Conservation (phyloP, 2,888 invertebrate species). For the Ophioninae sp. region DNA sequence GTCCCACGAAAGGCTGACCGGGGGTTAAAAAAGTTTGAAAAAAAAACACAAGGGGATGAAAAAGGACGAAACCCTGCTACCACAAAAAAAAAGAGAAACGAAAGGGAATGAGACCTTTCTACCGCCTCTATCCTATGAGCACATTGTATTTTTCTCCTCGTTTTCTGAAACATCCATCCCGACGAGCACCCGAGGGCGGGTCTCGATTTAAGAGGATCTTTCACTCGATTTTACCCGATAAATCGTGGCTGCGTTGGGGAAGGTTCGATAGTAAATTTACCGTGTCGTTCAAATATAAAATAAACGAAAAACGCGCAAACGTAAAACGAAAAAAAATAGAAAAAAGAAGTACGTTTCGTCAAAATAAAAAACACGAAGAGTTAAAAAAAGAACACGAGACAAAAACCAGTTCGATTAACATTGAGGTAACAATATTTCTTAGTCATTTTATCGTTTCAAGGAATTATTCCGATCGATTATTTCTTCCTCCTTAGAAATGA, state of each 20-base stretch:
- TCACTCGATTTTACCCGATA: slow-evolving; percentile 21
- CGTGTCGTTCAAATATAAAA: too few relatives aligned
- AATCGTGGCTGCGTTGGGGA: slow-evolving; percentile 1
- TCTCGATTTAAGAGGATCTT: slow-evolving; percentile 29
- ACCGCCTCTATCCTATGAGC: background rate
- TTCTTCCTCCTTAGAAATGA: too few relatives aligned
- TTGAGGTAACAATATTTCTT: too few relatives aligned
- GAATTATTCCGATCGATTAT: too few relatives aligned
- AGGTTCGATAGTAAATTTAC: slow-evolving; percentile 11
- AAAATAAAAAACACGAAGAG: too few relatives aligned
- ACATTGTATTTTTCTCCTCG: slow-evolving; percentile 28
- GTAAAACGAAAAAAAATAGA: background rate
- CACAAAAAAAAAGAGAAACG: background rate
- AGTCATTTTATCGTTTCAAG: too few relatives aligned
- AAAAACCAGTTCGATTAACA: too few relatives aligned
- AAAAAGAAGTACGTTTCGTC: too few relatives aligned
- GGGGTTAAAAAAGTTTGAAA: background rate
- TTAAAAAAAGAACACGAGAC: too few relatives aligned
- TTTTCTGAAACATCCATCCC: slow-evolving; percentile 13
- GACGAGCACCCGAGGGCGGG: background rate
- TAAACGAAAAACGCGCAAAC: too few relatives aligned
- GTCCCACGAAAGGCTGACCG: background rate
- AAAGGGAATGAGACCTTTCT: background rate
- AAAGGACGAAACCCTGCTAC: background rate
- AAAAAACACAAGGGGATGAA: background rate